These are phyloP conservation scores for Sardina pilchardus DNA, from an alignment of 2,113 vertebrate genomes.

Conservation along the genomic window DNA sequence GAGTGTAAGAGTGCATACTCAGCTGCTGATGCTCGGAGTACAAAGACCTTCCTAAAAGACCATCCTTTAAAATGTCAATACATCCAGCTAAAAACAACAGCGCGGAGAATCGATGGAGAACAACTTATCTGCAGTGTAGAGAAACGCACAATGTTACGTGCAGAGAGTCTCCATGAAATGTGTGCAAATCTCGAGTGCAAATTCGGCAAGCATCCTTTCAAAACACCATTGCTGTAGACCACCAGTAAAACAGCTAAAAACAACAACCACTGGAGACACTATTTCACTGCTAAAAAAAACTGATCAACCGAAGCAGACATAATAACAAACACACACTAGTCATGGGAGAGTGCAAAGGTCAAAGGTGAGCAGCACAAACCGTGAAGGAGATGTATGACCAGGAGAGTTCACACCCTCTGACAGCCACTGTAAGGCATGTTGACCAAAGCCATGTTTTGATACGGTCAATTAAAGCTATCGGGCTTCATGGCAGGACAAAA, in stretches of 20 bases:
- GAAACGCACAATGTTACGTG: background rate
- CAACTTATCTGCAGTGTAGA: background rate
- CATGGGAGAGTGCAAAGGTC: constrained; percentile 7
- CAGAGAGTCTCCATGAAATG: background rate
- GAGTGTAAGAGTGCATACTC: background rate
- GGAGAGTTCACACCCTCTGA: background rate
- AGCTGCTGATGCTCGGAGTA: background rate
- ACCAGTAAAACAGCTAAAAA: background rate
- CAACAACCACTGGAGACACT: background rate
- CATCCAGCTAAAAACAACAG: background rate
- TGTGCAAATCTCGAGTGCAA: no score
- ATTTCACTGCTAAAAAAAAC: background rate
- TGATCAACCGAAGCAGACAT: background rate
- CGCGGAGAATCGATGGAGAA: background rate
- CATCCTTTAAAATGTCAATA: background rate
- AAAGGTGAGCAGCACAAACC: background rate
- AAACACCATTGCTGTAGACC: background rate
- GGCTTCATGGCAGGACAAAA: background rate
- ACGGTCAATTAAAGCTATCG: background rate
- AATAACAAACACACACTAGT: background rate
- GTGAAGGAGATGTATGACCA: background rate
- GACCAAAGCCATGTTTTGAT: background rate
- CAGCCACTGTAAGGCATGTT: background rate
- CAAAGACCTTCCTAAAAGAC: background rate
- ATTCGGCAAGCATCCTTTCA: background rate